Evolutionary conservation across 2,888 invertebrate genomes (phyloP).

Genomic region (Camponotus fellah): DNA sequence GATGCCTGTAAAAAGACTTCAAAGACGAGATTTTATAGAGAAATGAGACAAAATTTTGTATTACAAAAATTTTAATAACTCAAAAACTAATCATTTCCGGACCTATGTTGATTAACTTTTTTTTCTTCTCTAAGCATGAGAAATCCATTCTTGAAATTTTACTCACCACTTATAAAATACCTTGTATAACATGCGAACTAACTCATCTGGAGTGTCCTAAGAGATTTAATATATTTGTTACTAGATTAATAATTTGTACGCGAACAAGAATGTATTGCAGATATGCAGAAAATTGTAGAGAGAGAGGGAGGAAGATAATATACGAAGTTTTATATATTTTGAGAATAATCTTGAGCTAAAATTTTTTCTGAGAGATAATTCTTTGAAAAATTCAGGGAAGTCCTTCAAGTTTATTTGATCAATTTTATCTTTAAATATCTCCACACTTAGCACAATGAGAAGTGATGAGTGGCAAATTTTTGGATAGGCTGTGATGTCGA

Average conservation of each 20-base stretch:
- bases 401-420: slow-evolving; percentile 57
- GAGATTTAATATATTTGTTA: slow-evolving; percentile 85
- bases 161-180: too few relatives aligned
- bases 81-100: too few relatives aligned
- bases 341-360: slow-evolving; percentile 59
- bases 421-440: slow-evolving; percentile 56
- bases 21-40: too few relatives aligned
- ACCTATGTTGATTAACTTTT: too few relatives aligned
- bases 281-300: slow-evolving; percentile 43
- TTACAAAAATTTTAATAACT: too few relatives aligned
- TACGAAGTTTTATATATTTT: slow-evolving; percentile 77
- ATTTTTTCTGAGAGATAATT: slow-evolving; percentile 56
- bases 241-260: slow-evolving; percentile 84
- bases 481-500: slow-evolving; percentile 83
- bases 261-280: slow-evolving; percentile 75
- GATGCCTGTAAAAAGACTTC: too few relatives aligned
- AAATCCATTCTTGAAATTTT: too few relatives aligned
- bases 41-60: too few relatives aligned
- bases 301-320: slow-evolving; percentile 65
- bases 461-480: slow-evolving; percentile 63
- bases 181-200: slow-evolving; percentile 66
- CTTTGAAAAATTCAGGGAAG: slow-evolving; percentile 21
- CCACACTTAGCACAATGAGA: slow-evolving; percentile 43
- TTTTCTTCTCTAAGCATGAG: too few relatives aligned
- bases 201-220: slow-evolving; percentile 74